phyloP scores from a whole-genome alignment of 2,888 invertebrate genomes.

The Liodrosophila aerea region DNA sequence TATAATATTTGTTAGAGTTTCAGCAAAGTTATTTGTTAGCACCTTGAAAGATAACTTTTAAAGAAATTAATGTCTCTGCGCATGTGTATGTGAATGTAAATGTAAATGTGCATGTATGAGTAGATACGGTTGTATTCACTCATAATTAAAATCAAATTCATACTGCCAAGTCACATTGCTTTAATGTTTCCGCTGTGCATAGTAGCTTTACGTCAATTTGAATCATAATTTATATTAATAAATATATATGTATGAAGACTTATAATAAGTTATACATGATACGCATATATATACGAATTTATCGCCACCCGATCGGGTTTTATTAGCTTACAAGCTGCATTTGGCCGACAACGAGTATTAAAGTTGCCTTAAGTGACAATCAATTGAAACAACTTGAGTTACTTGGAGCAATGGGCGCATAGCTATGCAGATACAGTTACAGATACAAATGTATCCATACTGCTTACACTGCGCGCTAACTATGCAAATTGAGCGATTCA shows the following conservation, averaged over 20 bases:
- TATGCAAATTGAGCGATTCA: conserved; percentile 57
- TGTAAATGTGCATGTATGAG: neutral
- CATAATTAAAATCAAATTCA: neutral
- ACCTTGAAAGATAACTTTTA: conserved; percentile 24
- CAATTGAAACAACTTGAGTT: conserved; percentile 52
- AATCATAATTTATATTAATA: conserved; percentile 12
- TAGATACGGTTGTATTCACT: neutral
- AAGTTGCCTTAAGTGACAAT: conserved; percentile 45
- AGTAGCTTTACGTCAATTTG: conserved; percentile 6
- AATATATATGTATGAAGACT: neutral
- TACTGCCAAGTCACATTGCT: conserved; percentile 13
- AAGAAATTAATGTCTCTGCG: conserved; percentile 1
- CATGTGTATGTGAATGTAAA: too few species aligned
- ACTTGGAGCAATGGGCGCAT: conserved; percentile 20
- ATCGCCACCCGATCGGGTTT: conserved; percentile 25
- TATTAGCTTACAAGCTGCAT: conserved; percentile 29
- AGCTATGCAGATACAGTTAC: neutral
- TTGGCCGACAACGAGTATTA: conserved; percentile 38
- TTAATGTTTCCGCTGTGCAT: conserved; percentile 22
- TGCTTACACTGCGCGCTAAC: conserved; percentile 17
- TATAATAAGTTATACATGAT: neutral
- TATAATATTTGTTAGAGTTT: neutral
- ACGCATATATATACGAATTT: neutral
- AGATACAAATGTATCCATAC: too few species aligned
- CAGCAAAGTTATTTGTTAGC: conserved; percentile 9